Evolutionary conservation across 92 coral and sea anemone species (phyloP).

Genomic region (Palythoa grandiflora): DNA sequence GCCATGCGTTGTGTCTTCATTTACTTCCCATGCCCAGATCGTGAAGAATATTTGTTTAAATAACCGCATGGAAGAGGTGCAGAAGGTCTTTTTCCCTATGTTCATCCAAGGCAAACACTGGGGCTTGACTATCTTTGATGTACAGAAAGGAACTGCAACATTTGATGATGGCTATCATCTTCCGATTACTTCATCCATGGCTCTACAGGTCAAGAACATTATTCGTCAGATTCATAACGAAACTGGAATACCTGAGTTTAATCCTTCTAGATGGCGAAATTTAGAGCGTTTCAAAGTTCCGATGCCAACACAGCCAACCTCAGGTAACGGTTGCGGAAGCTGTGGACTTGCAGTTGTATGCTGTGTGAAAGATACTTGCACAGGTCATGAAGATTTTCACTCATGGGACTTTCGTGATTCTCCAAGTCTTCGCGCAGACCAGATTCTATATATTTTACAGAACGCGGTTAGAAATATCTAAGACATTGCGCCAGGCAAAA

Average conservation of each 20-base stretch:
- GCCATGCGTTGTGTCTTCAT: not conserved
- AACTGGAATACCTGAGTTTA: not conserved
- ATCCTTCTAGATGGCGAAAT: constrained; percentile 25
- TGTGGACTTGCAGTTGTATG: constrained; percentile 40
- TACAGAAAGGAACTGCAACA: not conserved
- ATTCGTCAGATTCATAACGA: constrained; percentile 12
- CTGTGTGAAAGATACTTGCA: constrained; percentile 29
- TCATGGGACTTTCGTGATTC: constrained; percentile 39
- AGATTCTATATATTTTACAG: constrained; percentile 32
- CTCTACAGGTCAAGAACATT: not conserved
- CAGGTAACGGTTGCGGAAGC: constrained; percentile 43
- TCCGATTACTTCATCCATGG: constrained; percentile 14
- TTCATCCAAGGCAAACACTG: not conserved
- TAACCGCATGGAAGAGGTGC: not conserved
- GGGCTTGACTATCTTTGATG: constrained; percentile 2
- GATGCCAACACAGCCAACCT: constrained; percentile 39
- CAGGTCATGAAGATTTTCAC: constrained; percentile 10
- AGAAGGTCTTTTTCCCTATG: not conserved
- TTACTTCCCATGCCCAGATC: not conserved
- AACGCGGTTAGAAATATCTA: not conserved
- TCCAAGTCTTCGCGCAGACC: constrained; percentile 38
- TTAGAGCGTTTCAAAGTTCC: constrained; percentile 13
- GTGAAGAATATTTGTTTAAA: not conserved
- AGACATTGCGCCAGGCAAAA: not conserved
- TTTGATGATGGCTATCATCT: constrained; percentile 16